Evolutionary conservation across 2,888 invertebrate species (phyloP), one percentile per base, ranked within the genome.

Genomic region (Tenthredo livida): DNA sequence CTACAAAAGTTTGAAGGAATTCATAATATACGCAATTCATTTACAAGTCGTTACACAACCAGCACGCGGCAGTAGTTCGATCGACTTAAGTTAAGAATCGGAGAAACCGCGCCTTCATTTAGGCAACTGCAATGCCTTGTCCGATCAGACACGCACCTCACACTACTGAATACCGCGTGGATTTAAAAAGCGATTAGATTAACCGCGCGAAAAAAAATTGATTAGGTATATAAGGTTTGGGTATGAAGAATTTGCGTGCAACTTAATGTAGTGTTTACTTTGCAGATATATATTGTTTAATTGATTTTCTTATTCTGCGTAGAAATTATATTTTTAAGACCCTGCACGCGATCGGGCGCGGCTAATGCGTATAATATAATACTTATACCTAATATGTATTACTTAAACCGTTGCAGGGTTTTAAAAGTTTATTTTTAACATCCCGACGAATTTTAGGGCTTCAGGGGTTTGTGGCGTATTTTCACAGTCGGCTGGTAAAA

Each of bases 141-240:
- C 72, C 6, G 72, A 73, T 25, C 72, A 73, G 21, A 73, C 43
- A 73, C 72, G 40, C 72, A 73, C 72, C 72, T 73, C 72, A 73
- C 21, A 73, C 72, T 73, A 73, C 72, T 73, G 21, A 4, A 40
- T 12, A 12, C 21, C 33, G 33, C 33, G 67, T 15, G 7, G 33
- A 73, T 73, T 73, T 67, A 17, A 67, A 1, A 33, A 67, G 2
- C 17, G 61, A 61, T 61, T 9, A 61, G 25, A 61, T 15, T 12
- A 12, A 0, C 67, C 67, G 17, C 17, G 61, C 21, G 25, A 25
- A 61, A 25, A 61, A 25, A 61, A 29, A 58, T 21, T 9, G 7
- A 58, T 9, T 47, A 47, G 3, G 12, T n/a, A 4, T 47, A 47
- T 47, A 47, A 47, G 47, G 47, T 47, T 15, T 47, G 15, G 12